Conservation (phyloP, 1,140 invertebrate genomes). For the Dufourea novaeangliae region DNA sequence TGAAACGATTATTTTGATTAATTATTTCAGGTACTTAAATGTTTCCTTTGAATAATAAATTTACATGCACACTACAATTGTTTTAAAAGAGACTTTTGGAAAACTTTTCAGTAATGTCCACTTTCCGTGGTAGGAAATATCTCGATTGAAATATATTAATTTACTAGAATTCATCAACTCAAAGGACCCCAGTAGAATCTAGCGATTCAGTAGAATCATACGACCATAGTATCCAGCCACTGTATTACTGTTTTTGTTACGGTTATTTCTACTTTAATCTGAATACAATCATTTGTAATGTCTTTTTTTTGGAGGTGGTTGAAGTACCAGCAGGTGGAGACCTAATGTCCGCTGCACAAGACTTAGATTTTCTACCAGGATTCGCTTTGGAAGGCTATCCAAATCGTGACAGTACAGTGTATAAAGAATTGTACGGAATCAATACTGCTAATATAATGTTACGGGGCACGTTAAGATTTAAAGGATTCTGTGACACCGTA, state of each 20-base stretch:
- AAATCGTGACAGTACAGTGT: constrained; percentile 97
- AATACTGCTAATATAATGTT: constrained; percentile 93
- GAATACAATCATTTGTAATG: background rate
- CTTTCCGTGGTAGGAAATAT: no score
- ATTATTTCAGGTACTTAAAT: no score
- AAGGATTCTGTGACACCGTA: constrained; percentile 94
- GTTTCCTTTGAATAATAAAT: no score
- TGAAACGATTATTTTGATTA: no score
- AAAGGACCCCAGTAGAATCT: no score
- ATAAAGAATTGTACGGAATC: constrained; percentile 93
- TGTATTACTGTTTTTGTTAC: background rate
- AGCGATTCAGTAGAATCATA: no score
- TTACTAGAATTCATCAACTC: no score
- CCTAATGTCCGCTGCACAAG: constrained; percentile 89
- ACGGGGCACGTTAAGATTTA: constrained; percentile 95
- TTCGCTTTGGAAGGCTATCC: constrained; percentile 98
- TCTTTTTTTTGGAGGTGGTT: constrained; percentile 84
- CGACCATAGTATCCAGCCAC: no score
- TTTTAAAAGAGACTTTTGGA: no score
- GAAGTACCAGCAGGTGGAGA: constrained; percentile 95
- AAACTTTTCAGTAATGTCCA: no score
- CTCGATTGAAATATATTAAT: no score
- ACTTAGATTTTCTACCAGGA: constrained; percentile 96
- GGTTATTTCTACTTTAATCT: background rate
- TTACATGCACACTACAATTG: no score